phyloP scores from a whole-genome alignment of 2,113 vertebrate genomes.

The Leptodactylus fuscus region DNA sequence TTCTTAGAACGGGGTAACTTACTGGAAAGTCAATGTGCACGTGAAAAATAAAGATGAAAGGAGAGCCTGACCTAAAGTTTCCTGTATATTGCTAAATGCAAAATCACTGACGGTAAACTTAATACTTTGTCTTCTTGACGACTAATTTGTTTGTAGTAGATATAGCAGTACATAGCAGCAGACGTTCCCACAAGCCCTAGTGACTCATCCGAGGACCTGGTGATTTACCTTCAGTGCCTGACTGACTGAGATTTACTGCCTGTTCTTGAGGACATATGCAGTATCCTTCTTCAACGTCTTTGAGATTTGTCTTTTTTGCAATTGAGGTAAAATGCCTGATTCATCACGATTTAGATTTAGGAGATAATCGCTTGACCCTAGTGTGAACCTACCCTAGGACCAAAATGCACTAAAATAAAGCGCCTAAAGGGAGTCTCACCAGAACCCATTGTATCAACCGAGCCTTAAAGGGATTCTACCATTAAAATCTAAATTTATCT shows the following conservation, averaged over 20 bases:
- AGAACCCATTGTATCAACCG: too few relatives aligned
- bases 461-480: too few relatives aligned
- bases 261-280: neutral
- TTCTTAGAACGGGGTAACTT: too few relatives aligned
- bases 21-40: too few relatives aligned
- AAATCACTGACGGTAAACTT: neutral
- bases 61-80: neutral
- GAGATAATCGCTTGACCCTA: too few relatives aligned
- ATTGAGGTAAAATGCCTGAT: too few relatives aligned
- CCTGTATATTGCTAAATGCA: neutral
- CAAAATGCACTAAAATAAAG: too few relatives aligned
- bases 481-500: too few relatives aligned
- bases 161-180: neutral
- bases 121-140: neutral
- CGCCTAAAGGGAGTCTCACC: too few relatives aligned
- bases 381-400: too few relatives aligned
- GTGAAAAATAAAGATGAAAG: neutral
- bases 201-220: conserved; percentile 8
- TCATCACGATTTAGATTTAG: too few relatives aligned
- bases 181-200: neutral
- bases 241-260: neutral
- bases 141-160: neutral
- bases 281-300: neutral
- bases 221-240: conserved; percentile 11
- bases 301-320: too few relatives aligned